A percentile compares a stretch with the other conserved stretches of the same genome.
phyloP scores from a whole-genome alignment of 1,140 invertebrate genomes.

The Anadara kagoshimensis region DNA sequence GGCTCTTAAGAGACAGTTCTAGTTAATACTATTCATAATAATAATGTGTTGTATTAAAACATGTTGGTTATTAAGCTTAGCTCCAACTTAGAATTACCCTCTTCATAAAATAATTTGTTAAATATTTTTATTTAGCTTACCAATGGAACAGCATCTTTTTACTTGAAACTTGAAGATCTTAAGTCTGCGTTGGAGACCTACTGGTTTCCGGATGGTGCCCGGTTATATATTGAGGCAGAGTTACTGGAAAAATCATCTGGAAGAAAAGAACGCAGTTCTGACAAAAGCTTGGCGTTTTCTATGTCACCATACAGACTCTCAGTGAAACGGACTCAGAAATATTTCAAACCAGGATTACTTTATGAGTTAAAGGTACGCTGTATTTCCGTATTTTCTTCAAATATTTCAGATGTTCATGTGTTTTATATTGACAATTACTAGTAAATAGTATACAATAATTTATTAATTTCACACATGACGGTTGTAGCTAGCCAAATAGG shows the following conservation, averaged over 20 bases:
- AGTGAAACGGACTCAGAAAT: slow-evolving; percentile 54
- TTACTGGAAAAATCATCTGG: slow-evolving; percentile 69
- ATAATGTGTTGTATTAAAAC: too few species aligned
- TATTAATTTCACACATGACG: too few species aligned
- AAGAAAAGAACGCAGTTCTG: slow-evolving; percentile 57
- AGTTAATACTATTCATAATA: too few species aligned
- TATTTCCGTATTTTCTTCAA: too few species aligned
- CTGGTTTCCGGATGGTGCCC: slow-evolving; percentile 63
- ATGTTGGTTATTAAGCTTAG: too few species aligned
- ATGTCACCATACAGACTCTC: slow-evolving; percentile 59
- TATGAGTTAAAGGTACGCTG: slow-evolving; percentile 61
- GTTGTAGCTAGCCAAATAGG: too few species aligned
- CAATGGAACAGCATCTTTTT: slow-evolving; percentile 7
- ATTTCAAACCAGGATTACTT: slow-evolving; percentile 68
- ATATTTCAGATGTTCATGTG: too few species aligned
- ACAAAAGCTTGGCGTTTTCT: slow-evolving; percentile 58
- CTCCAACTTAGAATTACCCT: too few species aligned
- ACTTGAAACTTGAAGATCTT: slow-evolving; percentile 6
- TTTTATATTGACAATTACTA: too few species aligned
- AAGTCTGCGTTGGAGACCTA: slow-evolving; percentile 6
- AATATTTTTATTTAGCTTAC: neutral
- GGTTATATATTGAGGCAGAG: slow-evolving; percentile 63
- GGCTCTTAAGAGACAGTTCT: too few species aligned
- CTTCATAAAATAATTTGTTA: too few species aligned
- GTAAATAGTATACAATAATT: too few species aligned